phyloP scores from a whole-genome alignment of 2,113 vertebrate species.

The Psettodes erumei region DNA sequence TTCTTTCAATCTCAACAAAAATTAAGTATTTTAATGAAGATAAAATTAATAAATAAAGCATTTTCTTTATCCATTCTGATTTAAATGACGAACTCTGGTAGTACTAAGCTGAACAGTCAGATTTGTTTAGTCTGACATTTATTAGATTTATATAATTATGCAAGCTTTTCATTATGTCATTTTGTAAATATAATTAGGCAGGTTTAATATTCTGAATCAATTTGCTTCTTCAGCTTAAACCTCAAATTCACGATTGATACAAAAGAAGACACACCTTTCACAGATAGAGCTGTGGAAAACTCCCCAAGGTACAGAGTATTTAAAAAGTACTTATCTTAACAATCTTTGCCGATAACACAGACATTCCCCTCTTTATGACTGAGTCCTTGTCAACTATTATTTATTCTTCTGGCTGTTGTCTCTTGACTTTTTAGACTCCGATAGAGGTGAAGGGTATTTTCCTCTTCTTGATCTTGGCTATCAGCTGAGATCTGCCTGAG shows the following conservation, averaged over 20 bases:
- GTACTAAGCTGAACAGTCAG: background rate
- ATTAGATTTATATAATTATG: background rate
- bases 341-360: constrained; percentile 17
- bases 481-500: constrained; percentile 25
- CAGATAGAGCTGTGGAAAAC: background rate
- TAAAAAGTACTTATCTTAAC: constrained; percentile 1
- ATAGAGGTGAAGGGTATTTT: constrained; percentile 32
- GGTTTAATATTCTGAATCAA: background rate
- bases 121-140: background rate
- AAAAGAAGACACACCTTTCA: background rate
- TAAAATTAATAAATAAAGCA: no score
- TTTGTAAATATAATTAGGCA: background rate
- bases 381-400: constrained; percentile 29
- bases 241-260: background rate
- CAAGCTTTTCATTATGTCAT: background rate
- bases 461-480: background rate
- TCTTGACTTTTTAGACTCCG: constrained; percentile 42
- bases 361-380: constrained; percentile 44
- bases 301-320: background rate
- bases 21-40: no score
- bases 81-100: background rate
- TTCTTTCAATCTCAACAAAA: no score
- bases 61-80: background rate
- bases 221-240: background rate
- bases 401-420: constrained; percentile 23